Evolutionary conservation across 2,888 invertebrate species (phyloP), one percentile per base, ranked within the genome.

Genomic region (Eilema sororculum): DNA sequence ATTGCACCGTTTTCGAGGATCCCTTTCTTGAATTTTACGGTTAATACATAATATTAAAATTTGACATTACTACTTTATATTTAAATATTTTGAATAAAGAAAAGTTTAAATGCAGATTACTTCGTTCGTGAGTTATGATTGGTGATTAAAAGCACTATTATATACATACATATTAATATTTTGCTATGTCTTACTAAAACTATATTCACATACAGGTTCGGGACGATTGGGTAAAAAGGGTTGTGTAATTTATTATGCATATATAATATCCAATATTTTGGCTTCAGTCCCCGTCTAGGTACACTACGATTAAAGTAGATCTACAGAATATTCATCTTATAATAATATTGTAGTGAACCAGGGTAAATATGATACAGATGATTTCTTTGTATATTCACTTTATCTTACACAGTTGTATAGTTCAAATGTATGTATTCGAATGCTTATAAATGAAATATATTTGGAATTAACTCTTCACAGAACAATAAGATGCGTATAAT

Each of bases 241-340:
- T 95, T 95, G 94, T 95, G 94, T 91, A 89, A 91, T 90, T 92
- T 91, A 91, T 90, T 93, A 93, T 89, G 88, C 88, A 87, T 95
- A 91, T 93, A 93, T 90, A 91, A 90, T 88, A 90, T 87, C 87
- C 87, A 86, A 86, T 82, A 89, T 86, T 89, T 86, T 88, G 82
- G 88, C 88, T 90, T 89, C 80, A 83, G 84, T 85, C 85, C 88
- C 85, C 75, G 80, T 86, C 46, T 84, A 87, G 79, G 79, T 85
- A 86, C 84, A 84, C 76, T 84, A 83, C 65, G 46, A 75, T 77
- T 69, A 76, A 79, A 80, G 84, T 83, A 85, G 76, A 81, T 79
- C 77, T 82, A 83, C 82, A 86, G 69, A 74, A 77, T 75, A 80
- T 73, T 76, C 71, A 82, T 74, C 79, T 83, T 82, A 82, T 78